phyloP scores from a whole-genome alignment of 2,888 invertebrate genomes.

The Trichopria drosophilae region DNA sequence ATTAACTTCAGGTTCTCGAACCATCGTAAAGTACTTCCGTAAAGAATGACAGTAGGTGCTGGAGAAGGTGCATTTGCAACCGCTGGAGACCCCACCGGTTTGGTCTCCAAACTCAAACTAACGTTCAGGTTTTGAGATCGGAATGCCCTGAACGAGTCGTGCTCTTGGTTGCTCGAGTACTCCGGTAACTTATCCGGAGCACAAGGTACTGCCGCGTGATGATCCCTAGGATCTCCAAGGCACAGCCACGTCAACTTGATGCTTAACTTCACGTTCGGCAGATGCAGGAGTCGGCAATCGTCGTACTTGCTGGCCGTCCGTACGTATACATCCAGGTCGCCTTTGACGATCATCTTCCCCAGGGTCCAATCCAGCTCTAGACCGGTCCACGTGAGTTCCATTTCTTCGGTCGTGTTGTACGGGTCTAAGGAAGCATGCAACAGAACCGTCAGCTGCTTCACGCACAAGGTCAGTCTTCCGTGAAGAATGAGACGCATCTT shows the following conservation, averaged over 20 bases:
- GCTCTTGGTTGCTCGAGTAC: slow-evolving; percentile 93
- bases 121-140: slow-evolving; percentile 80
- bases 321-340: slow-evolving; percentile 91
- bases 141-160: slow-evolving; percentile 94
- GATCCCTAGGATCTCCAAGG: slow-evolving; percentile 91
- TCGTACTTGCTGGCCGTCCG: slow-evolving; percentile 98
- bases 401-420: slow-evolving; percentile 98
- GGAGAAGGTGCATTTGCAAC: slow-evolving; percentile 68
- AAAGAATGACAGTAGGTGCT: slow-evolving; percentile 76
- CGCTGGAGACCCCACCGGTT: slow-evolving; percentile 57
- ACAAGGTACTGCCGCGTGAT: slow-evolving; percentile 92
- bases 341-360: slow-evolving; percentile 87
- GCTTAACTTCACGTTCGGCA: slow-evolving; percentile 84
- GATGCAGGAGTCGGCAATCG: slow-evolving; percentile 89
- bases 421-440: slow-evolving; percentile 96
- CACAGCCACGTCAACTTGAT: slow-evolving; percentile 90
- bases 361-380: slow-evolving; percentile 96
- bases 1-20: slow-evolving; percentile 93
- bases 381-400: slow-evolving; percentile 95
- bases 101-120: slow-evolving; percentile 77
- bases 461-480: slow-evolving; percentile 86
- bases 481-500: slow-evolving; percentile 90
- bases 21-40: slow-evolving; percentile 94
- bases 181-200: slow-evolving; percentile 96
- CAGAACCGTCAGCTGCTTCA: slow-evolving; percentile 84